Conservation (phyloP, 2,888 invertebrate genomes). For the Tachina fera region DNA sequence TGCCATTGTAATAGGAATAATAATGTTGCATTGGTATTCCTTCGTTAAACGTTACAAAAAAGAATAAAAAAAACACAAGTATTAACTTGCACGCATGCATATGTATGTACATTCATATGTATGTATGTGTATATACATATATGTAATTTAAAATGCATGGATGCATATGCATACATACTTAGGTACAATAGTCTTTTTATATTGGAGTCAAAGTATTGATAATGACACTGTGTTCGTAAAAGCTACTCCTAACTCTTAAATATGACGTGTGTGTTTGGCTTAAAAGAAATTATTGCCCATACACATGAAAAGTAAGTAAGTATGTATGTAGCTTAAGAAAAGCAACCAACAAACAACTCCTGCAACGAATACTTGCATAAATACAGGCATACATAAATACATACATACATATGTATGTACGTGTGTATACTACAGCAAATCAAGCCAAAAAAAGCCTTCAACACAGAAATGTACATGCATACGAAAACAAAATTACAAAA, state of each 20-base stretch:
- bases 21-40: slow-evolving; percentile 28
- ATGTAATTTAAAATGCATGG: neutral
- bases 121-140: neutral
- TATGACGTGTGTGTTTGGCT: slow-evolving; percentile 21
- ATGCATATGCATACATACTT: neutral
- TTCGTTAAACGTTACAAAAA: neutral
- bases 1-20: slow-evolving; percentile 3
- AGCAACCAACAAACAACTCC: slow-evolving; percentile 29
- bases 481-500: slow-evolving; percentile 17
- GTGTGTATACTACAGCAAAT: slow-evolving; percentile 7
- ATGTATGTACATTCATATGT: neutral
- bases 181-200: neutral
- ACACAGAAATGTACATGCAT: slow-evolving; percentile 24
- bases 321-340: neutral
- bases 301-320: neutral
- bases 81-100: slow-evolving; percentile 13
- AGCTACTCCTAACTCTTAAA: slow-evolving; percentile 6
- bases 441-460: slow-evolving; percentile 30
- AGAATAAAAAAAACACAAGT: neutral
- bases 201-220: slow-evolving; percentile 30
- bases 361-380: slow-evolving; percentile 35
- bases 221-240: slow-evolving; percentile 51
- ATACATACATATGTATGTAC: neutral
- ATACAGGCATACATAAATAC: neutral
- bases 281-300: slow-evolving; percentile 26